phyloP scores from a whole-genome alignment of 2,888 invertebrate species.

The Trissoscelio sp. region DNA sequence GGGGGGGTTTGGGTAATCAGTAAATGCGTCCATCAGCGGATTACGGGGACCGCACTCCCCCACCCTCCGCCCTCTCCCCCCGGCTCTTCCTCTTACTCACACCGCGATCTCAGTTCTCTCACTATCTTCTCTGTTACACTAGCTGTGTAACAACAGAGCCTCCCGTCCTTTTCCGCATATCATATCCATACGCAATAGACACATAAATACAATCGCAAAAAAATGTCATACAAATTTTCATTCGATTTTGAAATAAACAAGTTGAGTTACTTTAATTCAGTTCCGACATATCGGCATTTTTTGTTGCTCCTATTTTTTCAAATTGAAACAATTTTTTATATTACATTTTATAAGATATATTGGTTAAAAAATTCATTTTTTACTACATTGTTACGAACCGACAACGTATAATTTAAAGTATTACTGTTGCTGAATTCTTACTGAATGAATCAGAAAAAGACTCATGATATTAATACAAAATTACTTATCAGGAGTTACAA shows the following conservation, averaged over 20 bases:
- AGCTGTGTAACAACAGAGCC: slow-evolving; percentile 59
- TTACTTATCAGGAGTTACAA: no score
- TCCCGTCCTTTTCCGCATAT: slow-evolving; percentile 65
- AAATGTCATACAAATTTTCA: slow-evolving; percentile 24
- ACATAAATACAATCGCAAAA: slow-evolving; percentile 50
- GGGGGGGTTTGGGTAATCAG: slow-evolving; percentile 79
- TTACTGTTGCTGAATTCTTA: no score
- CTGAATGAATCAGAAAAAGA: no score
- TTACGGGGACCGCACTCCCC: slow-evolving; percentile 78
- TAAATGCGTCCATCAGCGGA: slow-evolving; percentile 81
- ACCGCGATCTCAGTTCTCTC: slow-evolving; percentile 67
- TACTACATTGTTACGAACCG: no score
- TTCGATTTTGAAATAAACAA: neutral
- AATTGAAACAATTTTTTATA: no score
- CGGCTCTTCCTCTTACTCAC: slow-evolving; percentile 66
- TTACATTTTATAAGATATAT: no score
- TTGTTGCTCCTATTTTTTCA: no score
- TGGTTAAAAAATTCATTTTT: no score
- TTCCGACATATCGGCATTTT: neutral
- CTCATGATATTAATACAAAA: no score
- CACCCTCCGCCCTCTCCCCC: slow-evolving; percentile 63
- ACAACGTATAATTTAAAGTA: no score
- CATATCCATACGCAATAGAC: slow-evolving; percentile 57
- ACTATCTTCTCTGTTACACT: slow-evolving; percentile 69
- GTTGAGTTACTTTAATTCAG: neutral